A percentile compares a stretch with the other conserved stretches of the same genome.
phyloP scores from a whole-genome alignment of 2,113 vertebrate species.

The Thamnophis sirtalis region DNA sequence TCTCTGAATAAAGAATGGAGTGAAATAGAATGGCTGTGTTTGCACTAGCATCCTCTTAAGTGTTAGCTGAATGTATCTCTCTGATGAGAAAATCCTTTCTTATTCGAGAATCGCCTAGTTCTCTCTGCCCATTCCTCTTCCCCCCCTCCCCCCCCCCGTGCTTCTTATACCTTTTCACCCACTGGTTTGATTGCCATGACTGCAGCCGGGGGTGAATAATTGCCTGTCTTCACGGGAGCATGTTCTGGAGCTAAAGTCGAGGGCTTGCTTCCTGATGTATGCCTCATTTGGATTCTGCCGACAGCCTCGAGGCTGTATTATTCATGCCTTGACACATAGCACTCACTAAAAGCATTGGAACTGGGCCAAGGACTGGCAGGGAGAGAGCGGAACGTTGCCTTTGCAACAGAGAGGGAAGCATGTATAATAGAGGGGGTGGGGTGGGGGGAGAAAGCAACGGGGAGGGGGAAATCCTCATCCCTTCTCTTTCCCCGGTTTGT shows the following conservation, averaged over 20 bases:
- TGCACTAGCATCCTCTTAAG: neutral
- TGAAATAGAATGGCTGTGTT: neutral
- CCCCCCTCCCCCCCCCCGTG: neutral
- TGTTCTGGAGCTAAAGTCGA: conserved; percentile 88
- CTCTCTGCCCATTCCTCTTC: conserved; percentile 57
- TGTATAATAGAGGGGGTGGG: conserved; percentile 68
- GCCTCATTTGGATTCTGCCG: conserved; percentile 97
- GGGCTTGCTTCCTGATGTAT: conserved; percentile 93
- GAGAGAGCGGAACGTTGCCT: conserved; percentile 77
- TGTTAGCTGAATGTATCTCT: conserved; percentile 36
- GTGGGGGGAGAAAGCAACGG: neutral
- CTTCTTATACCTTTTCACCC: conserved; percentile 70
- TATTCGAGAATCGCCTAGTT: conserved; percentile 65
- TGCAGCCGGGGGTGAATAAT: conserved; percentile 92
- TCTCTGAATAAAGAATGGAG: conserved; percentile 16
- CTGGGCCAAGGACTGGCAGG: conserved; percentile 85
- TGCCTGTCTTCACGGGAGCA: conserved; percentile 91
- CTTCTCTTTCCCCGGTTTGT: conserved; percentile 57
- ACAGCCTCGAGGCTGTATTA: conserved; percentile 95
- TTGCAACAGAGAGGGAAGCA: conserved; percentile 74
- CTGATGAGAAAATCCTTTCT: conserved; percentile 54
- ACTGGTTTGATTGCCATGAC: conserved; percentile 82
- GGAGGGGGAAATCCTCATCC: conserved; percentile 48
- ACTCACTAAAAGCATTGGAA: conserved; percentile 98
- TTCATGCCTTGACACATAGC: conserved; percentile 98